Evolutionary conservation across 2,888 invertebrate species (phyloP).

Genomic region (Leptinotarsa juncta): DNA sequence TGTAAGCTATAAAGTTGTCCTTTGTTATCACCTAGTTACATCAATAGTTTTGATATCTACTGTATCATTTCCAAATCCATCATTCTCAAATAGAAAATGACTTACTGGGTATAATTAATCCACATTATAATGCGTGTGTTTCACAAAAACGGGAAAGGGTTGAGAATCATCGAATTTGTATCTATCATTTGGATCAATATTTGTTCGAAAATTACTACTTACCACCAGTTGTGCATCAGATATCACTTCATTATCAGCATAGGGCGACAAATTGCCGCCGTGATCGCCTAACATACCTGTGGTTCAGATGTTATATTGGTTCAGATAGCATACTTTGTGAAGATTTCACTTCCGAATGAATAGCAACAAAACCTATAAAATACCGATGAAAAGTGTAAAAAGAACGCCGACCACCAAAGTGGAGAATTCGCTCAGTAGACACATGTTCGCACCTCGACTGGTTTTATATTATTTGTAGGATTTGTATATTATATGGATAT

Average conservation of each 20-base stretch:
- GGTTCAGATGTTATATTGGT: background rate
- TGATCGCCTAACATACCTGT: background rate
- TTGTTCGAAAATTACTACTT: background rate
- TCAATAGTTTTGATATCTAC: background rate
- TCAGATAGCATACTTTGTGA: background rate
- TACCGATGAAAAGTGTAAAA: background rate
- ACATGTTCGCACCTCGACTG: background rate
- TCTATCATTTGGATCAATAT: background rate
- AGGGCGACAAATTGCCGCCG: background rate
- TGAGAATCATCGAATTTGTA: background rate
- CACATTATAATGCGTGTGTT: background rate
- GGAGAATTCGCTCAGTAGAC: background rate
- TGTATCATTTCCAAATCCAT: background rate
- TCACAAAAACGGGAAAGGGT: background rate
- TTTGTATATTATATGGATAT: too few species aligned
- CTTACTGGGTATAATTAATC: background rate
- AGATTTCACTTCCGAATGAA: background rate
- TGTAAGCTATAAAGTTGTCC: too few species aligned
- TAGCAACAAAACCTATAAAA: background rate
- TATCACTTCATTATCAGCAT: background rate
- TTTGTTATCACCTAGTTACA: too few species aligned
- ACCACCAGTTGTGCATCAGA: background rate
- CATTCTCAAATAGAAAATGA: conserved; percentile 5
- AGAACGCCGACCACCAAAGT: background rate
- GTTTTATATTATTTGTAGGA: too few species aligned